These are phyloP conservation scores for Oreortyx pictus DNA, from an alignment of 2,797 vertebrate species.

Conservation along the genomic window DNA sequence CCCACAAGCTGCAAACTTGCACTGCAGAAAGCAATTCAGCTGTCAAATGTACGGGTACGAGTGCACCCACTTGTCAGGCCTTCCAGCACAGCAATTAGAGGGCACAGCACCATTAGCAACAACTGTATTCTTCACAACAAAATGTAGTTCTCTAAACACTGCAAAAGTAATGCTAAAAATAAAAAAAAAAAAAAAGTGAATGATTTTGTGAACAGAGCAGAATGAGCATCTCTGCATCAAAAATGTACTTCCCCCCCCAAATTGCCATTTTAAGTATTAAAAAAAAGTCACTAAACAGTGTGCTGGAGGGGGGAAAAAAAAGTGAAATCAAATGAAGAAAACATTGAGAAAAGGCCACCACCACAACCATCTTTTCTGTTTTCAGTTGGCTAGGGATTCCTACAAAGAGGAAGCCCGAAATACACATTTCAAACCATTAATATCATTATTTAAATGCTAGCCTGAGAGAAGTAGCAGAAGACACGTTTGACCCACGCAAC, in stretches of 20 bases:
- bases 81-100: neutral
- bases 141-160: neutral
- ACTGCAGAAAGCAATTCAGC: fast-evolving
- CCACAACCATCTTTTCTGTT: neutral
- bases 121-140: neutral
- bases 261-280: neutral
- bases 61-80: neutral
- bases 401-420: neutral
- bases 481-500: conserved; percentile 13
- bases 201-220: neutral
- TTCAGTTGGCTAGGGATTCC: neutral
- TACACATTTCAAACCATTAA: conserved; percentile 43
- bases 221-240: neutral
- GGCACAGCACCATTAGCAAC: neutral
- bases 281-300: neutral
- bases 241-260: neutral
- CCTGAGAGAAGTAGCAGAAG: conserved; percentile 6
- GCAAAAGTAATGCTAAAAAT: neutral
- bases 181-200: too few relatives aligned
- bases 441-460: conserved; percentile 48
- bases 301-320: neutral
- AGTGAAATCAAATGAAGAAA: neutral
- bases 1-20: neutral
- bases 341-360: neutral
- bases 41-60: neutral